Percentiles rank a stretch among this genome's conserved stretches.
These are phyloP conservation scores for Antennarius maculatus DNA, from an alignment of 2,797 vertebrate genomes.

Conservation along the genomic window DNA sequence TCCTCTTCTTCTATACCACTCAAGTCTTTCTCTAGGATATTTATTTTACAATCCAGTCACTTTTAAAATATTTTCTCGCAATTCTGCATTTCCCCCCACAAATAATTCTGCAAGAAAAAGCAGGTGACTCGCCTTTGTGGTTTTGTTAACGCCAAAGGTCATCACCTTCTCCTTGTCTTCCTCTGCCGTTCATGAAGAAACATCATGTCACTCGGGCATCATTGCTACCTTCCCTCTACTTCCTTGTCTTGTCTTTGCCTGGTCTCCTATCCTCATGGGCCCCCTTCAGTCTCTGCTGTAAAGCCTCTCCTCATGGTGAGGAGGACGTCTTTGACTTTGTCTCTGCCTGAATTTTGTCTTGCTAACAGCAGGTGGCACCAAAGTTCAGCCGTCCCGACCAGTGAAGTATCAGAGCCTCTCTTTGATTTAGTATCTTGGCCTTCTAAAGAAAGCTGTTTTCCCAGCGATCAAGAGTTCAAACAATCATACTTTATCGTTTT, in stretches of 20 bases:
- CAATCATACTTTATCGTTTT: not conserved
- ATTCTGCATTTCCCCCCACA: not conserved
- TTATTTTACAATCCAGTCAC: not conserved
- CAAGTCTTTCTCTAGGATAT: not conserved
- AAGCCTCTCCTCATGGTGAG: conserved; percentile 38
- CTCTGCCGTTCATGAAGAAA: not conserved
- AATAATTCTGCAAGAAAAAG: not conserved
- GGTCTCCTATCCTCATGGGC: conserved; percentile 28
- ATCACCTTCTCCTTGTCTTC: conserved; percentile 6
- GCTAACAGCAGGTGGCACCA: conserved; percentile 61
- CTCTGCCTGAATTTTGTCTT: conserved; percentile 14
- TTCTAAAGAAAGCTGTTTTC: not conserved
- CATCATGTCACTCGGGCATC: conserved; percentile 15
- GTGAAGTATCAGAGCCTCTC: not conserved
- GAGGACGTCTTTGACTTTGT: conserved; percentile 24
- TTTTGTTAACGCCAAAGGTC: not conserved
- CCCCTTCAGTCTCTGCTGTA: conserved; percentile 7
- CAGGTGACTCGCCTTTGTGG: not conserved
- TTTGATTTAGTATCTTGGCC: not conserved
- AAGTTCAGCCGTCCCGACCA: not conserved
- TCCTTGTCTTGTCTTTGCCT: conserved; percentile 31
- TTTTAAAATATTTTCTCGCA: not conserved
- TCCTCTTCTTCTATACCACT: not conserved
- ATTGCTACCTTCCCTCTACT: conserved; percentile 8
- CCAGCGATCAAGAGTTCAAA: not conserved